Evolutionary conservation across 2,888 invertebrate genomes (phyloP).

Genomic region (Aphidoletes aphidimyza): DNA sequence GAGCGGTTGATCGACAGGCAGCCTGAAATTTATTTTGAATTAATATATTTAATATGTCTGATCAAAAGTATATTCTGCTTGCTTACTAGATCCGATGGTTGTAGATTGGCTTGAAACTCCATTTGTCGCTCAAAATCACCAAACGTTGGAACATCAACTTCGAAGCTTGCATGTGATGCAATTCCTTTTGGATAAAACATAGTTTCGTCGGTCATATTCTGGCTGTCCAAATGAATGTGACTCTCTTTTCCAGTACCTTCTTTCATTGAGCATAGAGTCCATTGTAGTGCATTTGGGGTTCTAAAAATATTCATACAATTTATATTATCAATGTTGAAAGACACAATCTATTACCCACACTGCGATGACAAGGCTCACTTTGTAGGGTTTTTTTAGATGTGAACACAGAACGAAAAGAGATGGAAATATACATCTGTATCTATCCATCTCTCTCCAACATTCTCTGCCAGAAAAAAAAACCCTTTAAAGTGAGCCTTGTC

Average conservation of each 20-base stretch:
- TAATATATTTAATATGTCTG: neutral
- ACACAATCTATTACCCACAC: too few species aligned
- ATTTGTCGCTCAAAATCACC: conserved; percentile 64
- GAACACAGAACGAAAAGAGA: too few species aligned
- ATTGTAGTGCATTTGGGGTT: conserved; percentile 62
- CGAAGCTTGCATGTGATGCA: conserved; percentile 60
- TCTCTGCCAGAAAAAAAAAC: too few species aligned
- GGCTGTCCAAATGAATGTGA: conserved; percentile 54
- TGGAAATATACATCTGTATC: too few species aligned
- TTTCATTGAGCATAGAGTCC: conserved; percentile 62
- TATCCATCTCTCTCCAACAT: too few species aligned
- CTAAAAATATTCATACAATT: conserved; percentile 58
- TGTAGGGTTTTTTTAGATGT: too few species aligned
- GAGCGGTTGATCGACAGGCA: neutral
- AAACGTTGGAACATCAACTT: conserved; percentile 63
- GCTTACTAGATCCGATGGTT: neutral
- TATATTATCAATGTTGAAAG: neutral
- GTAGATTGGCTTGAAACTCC: conserved; percentile 62
- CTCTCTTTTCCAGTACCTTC: conserved; percentile 58
- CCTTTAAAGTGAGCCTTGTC: too few species aligned
- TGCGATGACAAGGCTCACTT: too few species aligned
- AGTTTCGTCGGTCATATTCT: conserved; percentile 59
- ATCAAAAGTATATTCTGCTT: too few species aligned
- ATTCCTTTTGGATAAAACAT: neutral
- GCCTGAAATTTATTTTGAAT: neutral